Conservation (phyloP, 2,797 vertebrate genomes). For the Sphenodon punctatus region DNA sequence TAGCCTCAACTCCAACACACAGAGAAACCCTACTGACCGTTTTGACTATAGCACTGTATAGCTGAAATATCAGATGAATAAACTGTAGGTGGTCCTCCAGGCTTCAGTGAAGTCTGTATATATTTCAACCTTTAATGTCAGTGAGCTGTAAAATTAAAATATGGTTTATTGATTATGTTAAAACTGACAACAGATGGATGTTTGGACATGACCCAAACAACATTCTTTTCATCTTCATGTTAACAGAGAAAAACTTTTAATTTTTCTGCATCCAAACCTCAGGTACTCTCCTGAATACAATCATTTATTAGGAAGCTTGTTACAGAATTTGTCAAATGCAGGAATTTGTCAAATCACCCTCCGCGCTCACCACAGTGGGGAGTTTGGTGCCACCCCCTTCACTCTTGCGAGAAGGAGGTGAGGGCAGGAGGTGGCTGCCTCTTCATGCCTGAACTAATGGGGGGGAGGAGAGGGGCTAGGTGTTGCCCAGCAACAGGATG, state of each 20-base stretch:
- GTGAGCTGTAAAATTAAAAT: conserved; percentile 22
- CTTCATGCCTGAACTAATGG: too few species aligned
- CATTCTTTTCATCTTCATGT: conserved; percentile 17
- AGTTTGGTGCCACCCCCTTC: too few species aligned
- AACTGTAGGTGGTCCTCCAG: neutral
- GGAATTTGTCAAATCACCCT: too few species aligned
- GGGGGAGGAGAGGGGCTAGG: too few species aligned
- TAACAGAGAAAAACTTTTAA: neutral
- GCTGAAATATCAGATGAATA: neutral
- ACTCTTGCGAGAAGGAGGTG: too few species aligned
- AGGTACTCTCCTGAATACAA: neutral
- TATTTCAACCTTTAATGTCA: too few species aligned
- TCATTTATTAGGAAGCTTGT: too few species aligned
- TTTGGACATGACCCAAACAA: conserved; percentile 21
- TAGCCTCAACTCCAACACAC: neutral
- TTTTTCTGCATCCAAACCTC: neutral
- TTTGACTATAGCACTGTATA: neutral
- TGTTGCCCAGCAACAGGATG: too few species aligned
- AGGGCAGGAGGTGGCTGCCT: too few species aligned
- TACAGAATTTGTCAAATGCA: too few species aligned
- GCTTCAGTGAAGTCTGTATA: neutral
- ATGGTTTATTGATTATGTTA: conserved; percentile 40
- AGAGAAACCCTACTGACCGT: neutral
- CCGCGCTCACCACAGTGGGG: too few species aligned
- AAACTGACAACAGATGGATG: conserved; percentile 43